Evolutionary conservation across 1,140 invertebrate genomes (phyloP).

Genomic region (Chironomus tepperi): DNA sequence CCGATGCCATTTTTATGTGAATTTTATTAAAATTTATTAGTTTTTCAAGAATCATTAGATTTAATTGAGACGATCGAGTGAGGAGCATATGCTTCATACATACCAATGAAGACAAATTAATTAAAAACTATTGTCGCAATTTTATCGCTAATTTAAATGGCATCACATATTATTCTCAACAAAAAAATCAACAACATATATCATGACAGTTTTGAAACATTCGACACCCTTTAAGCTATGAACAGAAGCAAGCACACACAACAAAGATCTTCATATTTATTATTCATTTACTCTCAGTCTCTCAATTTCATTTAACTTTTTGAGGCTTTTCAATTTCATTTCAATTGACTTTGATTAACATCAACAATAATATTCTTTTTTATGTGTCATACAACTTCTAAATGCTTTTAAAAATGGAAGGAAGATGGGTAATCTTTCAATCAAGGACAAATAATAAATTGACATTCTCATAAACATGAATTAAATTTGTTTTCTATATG

Average conservation of each 20-base stretch:
- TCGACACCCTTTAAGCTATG: neutral
- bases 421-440: neutral
- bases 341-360: neutral
- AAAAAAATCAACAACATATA: neutral
- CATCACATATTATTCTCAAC: neutral
- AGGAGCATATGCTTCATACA: neutral
- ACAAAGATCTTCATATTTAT: too few species aligned
- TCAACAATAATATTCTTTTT: too few species aligned
- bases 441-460: constrained; percentile 24
- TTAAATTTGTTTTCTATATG: constrained; percentile 52
- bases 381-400: too few species aligned
- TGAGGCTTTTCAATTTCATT: neutral
- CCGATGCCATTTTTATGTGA: neutral
- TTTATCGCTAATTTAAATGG: neutral
- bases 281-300: neutral
- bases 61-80: neutral
- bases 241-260: too few species aligned
- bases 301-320: neutral
- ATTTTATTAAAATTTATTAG: constrained; percentile 13
- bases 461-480: constrained; percentile 81
- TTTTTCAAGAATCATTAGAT: neutral
- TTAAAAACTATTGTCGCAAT: neutral
- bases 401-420: neutral
- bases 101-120: neutral
- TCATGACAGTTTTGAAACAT: neutral